Percentiles rank a stretch among this genome's conserved stretches.
These are phyloP conservation scores for Polia nebulosa DNA, from an alignment of 2,888 invertebrate species.

Conservation along the genomic window DNA sequence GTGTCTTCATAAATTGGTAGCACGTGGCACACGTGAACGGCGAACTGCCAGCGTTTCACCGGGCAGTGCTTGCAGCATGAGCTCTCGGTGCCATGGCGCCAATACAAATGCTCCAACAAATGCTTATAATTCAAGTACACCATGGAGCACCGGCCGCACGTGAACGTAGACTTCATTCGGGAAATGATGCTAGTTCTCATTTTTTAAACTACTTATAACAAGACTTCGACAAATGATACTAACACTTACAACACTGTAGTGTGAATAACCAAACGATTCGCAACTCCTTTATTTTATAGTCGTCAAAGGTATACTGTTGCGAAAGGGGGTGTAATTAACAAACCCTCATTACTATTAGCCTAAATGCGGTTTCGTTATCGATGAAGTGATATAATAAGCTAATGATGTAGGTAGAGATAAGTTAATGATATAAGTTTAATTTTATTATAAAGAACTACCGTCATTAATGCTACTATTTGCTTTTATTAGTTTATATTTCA, in stretches of 20 bases:
- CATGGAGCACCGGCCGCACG: constrained; percentile 77
- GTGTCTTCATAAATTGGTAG: constrained; percentile 76
- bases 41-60: constrained; percentile 78
- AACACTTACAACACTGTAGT: constrained; percentile 16
- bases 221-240: constrained; percentile 49
- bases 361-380: constrained; percentile 47
- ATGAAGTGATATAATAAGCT: constrained; percentile 47
- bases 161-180: constrained; percentile 64
- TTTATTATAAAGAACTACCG: constrained; percentile 20
- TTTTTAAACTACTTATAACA: constrained; percentile 43
- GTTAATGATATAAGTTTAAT: constrained; percentile 46
- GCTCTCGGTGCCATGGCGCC: constrained; percentile 84
- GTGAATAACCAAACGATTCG: constrained; percentile 14
- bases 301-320: constrained; percentile 23
- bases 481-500: constrained; percentile 36
- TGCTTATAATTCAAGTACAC: constrained; percentile 77
- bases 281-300: constrained; percentile 42
- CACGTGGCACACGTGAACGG: constrained; percentile 79
- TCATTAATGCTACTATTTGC: constrained; percentile 5
- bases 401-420: too few species aligned
- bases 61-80: constrained; percentile 74
- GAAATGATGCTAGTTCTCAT: constrained; percentile 70
- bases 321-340: constrained; percentile 41
- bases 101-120: constrained; percentile 82
- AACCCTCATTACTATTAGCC: constrained; percentile 49